Percentiles rank a stretch among this genome's conserved stretches.
These are phyloP conservation scores for Diadumene lineata DNA, from an alignment of 92 coral and sea anemone species.

Conservation along the genomic window DNA sequence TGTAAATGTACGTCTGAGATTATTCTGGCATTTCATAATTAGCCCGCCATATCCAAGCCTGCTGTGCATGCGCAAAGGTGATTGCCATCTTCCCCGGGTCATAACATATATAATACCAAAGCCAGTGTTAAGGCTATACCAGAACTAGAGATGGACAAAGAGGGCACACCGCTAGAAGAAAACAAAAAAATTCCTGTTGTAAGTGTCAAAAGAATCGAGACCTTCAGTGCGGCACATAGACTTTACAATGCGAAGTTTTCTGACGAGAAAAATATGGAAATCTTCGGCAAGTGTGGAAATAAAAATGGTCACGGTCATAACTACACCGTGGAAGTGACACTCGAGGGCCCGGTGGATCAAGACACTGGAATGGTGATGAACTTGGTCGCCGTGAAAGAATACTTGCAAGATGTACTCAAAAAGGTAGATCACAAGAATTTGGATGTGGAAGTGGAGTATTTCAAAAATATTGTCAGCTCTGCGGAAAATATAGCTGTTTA, in stretches of 20 bases:
- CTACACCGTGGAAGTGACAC: constrained; percentile 76
- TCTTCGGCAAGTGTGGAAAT: constrained; percentile 89
- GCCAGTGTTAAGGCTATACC: too few relatives aligned
- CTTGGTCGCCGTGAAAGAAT: constrained; percentile 59
- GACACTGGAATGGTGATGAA: constrained; percentile 91
- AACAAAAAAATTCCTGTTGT: constrained; percentile 53
- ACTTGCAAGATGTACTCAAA: constrained; percentile 56
- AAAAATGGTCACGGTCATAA: constrained; percentile 94
- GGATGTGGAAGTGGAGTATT: constrained; percentile 84
- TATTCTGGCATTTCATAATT: too few relatives aligned
- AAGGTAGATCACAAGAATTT: constrained; percentile 82
- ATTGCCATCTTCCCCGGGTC: too few relatives aligned
- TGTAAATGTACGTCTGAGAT: too few relatives aligned
- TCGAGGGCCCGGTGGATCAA: constrained; percentile 67
- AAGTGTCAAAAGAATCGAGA: constrained; percentile 68
- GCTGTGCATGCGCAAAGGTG: too few relatives aligned
- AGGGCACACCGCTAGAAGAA: too few relatives aligned
- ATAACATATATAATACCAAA: too few relatives aligned
- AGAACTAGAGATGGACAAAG: too few relatives aligned
- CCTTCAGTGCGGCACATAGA: constrained; percentile 81
- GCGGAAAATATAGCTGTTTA: constrained; percentile 90
- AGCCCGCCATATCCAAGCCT: too few relatives aligned
- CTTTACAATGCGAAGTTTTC: constrained; percentile 74
- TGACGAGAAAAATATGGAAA: constrained; percentile 65
- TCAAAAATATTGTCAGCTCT: constrained; percentile 67